Conservation (phyloP, 2,888 invertebrate species). For the Cataglyphis livida region DNA sequence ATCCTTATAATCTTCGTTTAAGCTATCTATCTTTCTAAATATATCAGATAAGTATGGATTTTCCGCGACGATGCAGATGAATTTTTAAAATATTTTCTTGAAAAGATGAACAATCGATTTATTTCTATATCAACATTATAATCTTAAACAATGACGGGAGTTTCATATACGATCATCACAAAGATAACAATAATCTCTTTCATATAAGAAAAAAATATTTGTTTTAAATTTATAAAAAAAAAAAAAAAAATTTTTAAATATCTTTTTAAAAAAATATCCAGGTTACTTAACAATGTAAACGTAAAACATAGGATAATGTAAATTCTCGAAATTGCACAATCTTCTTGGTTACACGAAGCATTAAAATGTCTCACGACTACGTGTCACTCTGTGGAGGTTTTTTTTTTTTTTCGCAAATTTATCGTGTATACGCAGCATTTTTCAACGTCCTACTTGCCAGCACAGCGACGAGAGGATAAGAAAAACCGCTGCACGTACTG, state of each 20-base stretch:
- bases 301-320: constrained; percentile 2
- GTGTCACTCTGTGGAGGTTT: constrained; percentile 32
- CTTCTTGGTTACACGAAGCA: constrained; percentile 1
- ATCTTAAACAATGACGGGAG: not conserved
- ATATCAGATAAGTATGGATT: constrained; percentile 54
- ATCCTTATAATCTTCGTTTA: constrained; percentile 48
- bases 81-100: constrained; percentile 27
- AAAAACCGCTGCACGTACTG: constrained; percentile 49
- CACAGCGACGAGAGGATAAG: constrained; percentile 30
- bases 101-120: constrained; percentile 20
- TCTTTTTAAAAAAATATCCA: not conserved
- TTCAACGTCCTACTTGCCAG: constrained; percentile 38
- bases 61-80: constrained; percentile 4
- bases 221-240: not conserved
- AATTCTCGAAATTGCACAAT: constrained; percentile 16
- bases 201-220: not conserved
- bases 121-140: not conserved
- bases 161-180: not conserved
- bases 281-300: not conserved
- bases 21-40: constrained; percentile 52
- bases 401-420: constrained; percentile 25
- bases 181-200: not conserved
- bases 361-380: constrained; percentile 31
- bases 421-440: constrained; percentile 33
- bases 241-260: not conserved